These are phyloP conservation scores for Nothocercus julius DNA, from an alignment of 2,113 vertebrate genomes.

Conservation along the genomic window DNA sequence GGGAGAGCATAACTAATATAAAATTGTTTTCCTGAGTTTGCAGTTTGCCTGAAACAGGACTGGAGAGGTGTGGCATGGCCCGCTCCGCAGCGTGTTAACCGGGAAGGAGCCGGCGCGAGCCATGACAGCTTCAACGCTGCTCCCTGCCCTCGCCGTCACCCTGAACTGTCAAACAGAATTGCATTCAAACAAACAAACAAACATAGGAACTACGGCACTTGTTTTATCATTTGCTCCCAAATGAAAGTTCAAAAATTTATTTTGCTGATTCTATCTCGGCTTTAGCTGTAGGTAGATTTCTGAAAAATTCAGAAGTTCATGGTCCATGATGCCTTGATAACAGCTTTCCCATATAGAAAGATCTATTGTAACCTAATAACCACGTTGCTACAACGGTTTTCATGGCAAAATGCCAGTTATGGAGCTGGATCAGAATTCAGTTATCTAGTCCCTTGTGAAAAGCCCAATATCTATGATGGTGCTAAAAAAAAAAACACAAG, in stretches of 20 bases:
- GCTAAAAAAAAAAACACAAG: not conserved
- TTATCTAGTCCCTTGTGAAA: not conserved
- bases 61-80: not conserved
- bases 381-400: not conserved
- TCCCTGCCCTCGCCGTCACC: rapidly evolving
- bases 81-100: not conserved
- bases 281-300: not conserved
- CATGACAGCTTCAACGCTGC: not conserved
- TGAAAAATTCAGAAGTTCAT: not conserved
- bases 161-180: not conserved
- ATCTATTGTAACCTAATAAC: not conserved
- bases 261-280: not conserved
- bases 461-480: not conserved
- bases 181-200: not conserved
- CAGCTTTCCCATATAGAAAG: not conserved
- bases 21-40: not conserved
- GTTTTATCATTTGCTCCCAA: not conserved
- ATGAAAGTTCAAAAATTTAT: not conserved
- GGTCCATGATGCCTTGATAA: not conserved
- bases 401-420: not conserved
- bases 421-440: not conserved
- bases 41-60: not conserved
- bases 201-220: not conserved
- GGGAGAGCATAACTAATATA: not conserved
- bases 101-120: not conserved